Conservation (phyloP, 2,888 invertebrate species). For the Hydrotaea cyrtoneurina region DNA sequence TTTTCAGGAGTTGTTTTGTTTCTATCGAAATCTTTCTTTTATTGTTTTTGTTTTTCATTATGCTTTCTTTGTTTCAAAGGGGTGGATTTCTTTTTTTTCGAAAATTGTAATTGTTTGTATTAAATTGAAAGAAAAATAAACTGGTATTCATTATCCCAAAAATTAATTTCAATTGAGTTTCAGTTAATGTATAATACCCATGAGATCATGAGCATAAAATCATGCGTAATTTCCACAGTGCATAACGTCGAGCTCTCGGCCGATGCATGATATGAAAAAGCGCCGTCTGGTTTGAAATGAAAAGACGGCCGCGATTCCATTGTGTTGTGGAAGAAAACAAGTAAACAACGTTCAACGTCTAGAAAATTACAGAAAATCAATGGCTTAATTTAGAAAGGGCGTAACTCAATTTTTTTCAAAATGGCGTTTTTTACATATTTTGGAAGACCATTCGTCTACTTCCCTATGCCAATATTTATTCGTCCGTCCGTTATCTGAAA, state of each 20-base stretch:
- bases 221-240: not conserved
- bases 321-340: no score
- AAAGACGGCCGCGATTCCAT: not conserved
- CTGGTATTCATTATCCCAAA: conserved; percentile 35
- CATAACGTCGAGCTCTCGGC: not conserved
- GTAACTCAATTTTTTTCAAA: no score
- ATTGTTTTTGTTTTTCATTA: not conserved
- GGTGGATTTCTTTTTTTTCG: not conserved
- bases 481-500: no score
- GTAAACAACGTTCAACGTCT: no score
- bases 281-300: not conserved
- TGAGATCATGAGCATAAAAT: not conserved
- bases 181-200: not conserved
- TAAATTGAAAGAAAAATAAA: not conserved
- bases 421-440: no score
- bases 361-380: no score
- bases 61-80: not conserved
- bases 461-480: no score
- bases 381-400: no score
- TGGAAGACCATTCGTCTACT: no score
- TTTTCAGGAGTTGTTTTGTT: conserved; percentile 6
- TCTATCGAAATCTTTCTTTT: not conserved
- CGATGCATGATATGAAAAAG: not conserved
- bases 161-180: conserved; percentile 40
- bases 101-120: not conserved